phyloP scores from a whole-genome alignment of 2,888 invertebrate species.

The Coenonympha glycerion region DNA sequence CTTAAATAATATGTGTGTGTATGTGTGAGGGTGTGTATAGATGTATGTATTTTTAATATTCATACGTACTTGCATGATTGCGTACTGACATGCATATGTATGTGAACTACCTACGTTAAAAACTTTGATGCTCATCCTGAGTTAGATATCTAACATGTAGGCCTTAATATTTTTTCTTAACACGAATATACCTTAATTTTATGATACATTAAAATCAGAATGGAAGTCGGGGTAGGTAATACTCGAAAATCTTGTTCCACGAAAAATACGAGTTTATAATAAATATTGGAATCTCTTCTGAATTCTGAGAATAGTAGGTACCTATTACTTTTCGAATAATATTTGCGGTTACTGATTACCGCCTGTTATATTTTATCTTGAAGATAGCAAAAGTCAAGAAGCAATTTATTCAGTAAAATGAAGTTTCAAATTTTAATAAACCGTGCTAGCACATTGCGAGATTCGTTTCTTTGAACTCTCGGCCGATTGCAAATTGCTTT shows the following conservation, averaged over 20 bases:
- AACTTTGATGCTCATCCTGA: too few relatives aligned
- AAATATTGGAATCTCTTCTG: slow-evolving; percentile 7
- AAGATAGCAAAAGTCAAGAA: slow-evolving; percentile 64
- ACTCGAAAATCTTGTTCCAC: not conserved
- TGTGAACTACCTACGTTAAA: too few relatives aligned
- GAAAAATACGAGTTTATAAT: too few relatives aligned
- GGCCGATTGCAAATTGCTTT: slow-evolving; percentile 67
- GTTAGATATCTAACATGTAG: too few relatives aligned
- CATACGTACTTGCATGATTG: too few relatives aligned
- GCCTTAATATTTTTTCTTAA: not conserved
- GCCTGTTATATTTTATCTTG: slow-evolving; percentile 56
- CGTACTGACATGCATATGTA: too few relatives aligned
- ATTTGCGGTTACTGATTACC: slow-evolving; percentile 61
- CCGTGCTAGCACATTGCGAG: slow-evolving; percentile 48
- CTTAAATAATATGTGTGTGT: too few relatives aligned
- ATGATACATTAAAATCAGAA: not conserved
- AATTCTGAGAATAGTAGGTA: slow-evolving; percentile 21
- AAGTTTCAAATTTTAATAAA: slow-evolving; percentile 72
- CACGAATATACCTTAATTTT: not conserved
- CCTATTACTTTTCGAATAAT: slow-evolving; percentile 42
- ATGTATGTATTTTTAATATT: too few relatives aligned
- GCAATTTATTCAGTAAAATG: slow-evolving; percentile 69
- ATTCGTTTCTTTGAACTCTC: slow-evolving; percentile 59
- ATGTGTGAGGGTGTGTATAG: too few relatives aligned
- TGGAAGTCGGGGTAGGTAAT: too few relatives aligned